Percentiles rank a stretch among this genome's conserved stretches.
These are phyloP conservation scores for Larimichthys crocea DNA, from an alignment of 2,113 vertebrate genomes.

Conservation along the genomic window DNA sequence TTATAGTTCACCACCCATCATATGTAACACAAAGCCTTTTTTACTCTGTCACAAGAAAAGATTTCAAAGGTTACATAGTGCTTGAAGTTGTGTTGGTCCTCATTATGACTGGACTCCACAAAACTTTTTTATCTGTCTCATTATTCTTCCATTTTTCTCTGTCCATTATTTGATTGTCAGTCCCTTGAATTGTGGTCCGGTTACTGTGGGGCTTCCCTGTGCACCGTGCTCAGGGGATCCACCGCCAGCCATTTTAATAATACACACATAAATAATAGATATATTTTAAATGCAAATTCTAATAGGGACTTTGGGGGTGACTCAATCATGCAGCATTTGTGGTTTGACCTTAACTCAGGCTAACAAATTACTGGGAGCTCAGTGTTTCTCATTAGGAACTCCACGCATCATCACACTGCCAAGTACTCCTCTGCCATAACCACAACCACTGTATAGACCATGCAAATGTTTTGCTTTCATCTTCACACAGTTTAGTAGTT, in stretches of 20 bases:
- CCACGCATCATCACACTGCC: conserved; percentile 62
- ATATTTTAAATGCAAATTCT: conserved; percentile 81
- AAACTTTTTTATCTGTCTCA: conserved; percentile 60
- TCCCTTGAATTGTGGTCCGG: conserved; percentile 44
- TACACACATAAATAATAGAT: conserved; percentile 81
- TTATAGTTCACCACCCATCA: neutral
- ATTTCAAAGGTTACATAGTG: neutral
- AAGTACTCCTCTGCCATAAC: conserved; percentile 47
- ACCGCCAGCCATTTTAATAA: conserved; percentile 75
- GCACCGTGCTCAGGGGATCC: conserved; percentile 62
- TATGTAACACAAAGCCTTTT: neutral
- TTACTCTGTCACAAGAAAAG: neutral
- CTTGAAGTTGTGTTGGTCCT: neutral
- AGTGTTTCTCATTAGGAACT: conserved; percentile 75
- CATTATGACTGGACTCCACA: conserved; percentile 46
- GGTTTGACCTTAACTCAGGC: conserved; percentile 74
- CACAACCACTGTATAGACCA: conserved; percentile 27
- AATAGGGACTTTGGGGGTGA: conserved; percentile 73
- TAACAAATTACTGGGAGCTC: conserved; percentile 68
- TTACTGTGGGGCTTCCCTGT: conserved; percentile 53
- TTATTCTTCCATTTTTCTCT: conserved; percentile 60
- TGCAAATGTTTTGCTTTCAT: conserved; percentile 23
- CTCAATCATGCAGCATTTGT: conserved; percentile 76
- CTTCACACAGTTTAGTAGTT: conserved; percentile 21
- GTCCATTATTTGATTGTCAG: conserved; percentile 53